phyloP scores from a whole-genome alignment of 2,113 vertebrate genomes.

The Coregonus clupeaformis region DNA sequence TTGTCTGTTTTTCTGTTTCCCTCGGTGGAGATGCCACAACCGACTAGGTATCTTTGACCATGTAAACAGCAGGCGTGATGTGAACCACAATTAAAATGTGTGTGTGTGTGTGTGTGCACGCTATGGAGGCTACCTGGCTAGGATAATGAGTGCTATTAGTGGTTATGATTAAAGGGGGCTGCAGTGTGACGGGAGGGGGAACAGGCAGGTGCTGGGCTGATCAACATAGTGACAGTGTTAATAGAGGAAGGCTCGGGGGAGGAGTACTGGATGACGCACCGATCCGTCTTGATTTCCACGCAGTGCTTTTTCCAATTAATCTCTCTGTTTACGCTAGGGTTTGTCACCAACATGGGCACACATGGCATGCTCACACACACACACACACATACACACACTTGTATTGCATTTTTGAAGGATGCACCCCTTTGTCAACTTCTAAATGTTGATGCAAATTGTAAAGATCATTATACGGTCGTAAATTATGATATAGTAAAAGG shows the following conservation, averaged over 20 bases:
- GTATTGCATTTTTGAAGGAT: too few species aligned
- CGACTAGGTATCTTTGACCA: conserved; percentile 28
- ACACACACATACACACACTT: conserved; percentile 11
- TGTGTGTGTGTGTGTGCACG: conserved; percentile 34
- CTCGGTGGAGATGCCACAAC: conserved; percentile 8
- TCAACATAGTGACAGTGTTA: conserved; percentile 78
- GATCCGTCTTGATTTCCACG: conserved; percentile 77
- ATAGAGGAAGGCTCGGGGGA: conserved; percentile 71
- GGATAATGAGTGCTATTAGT: conserved; percentile 67
- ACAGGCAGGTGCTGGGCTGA: conserved; percentile 72
- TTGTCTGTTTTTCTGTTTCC: conserved; percentile 6
- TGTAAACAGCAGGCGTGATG: conserved; percentile 55
- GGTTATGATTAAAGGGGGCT: conserved; percentile 67
- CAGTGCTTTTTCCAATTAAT: conserved; percentile 75
- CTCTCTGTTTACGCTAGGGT: conserved; percentile 57
- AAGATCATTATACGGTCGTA: too few species aligned
- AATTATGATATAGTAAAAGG: too few species aligned
- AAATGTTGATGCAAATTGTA: too few species aligned
- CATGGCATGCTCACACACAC: conserved; percentile 31
- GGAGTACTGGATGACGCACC: conserved; percentile 64
- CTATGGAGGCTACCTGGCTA: conserved; percentile 57
- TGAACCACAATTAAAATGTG: conserved; percentile 47
- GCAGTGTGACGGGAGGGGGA: conserved; percentile 45
- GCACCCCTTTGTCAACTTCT: too few species aligned
- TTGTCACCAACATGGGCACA: conserved; percentile 44